phyloP scores from a whole-genome alignment of 2,797 vertebrate genomes.

The Gallinago stenura region DNA sequence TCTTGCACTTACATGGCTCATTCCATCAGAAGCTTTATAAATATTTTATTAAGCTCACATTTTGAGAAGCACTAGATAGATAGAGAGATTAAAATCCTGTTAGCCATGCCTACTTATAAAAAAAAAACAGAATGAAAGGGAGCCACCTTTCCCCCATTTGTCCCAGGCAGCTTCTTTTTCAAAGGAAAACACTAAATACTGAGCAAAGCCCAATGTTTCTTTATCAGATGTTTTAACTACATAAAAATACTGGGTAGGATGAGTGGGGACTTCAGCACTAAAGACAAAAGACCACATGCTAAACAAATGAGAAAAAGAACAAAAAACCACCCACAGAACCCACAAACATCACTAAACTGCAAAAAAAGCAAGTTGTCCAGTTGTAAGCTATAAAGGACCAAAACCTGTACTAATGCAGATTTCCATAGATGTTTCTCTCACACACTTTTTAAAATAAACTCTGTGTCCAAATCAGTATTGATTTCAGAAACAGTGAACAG shows the following conservation, averaged over 20 bases:
- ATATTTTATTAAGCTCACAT: constrained; percentile 62
- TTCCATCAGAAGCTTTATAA: constrained; percentile 37
- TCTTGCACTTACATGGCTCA: constrained; percentile 56
- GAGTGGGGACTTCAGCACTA: not conserved
- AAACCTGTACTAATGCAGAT: not conserved
- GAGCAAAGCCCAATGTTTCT: not conserved
- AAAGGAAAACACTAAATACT: not conserved
- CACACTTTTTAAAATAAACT: not conserved
- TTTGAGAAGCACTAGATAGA: constrained; percentile 34
- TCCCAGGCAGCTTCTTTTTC: not conserved
- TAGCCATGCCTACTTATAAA: not conserved
- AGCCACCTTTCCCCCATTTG: not conserved
- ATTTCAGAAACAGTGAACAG: not conserved
- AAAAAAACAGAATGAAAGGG: not conserved
- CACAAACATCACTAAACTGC: not conserved
- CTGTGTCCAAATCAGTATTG: not conserved
- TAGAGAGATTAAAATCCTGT: constrained; percentile 8
- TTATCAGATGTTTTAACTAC: not conserved
- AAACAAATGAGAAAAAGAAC: not conserved
- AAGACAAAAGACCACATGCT: not conserved
- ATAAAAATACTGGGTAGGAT: not conserved
- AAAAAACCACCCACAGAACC: not conserved
- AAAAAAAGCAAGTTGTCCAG: not conserved
- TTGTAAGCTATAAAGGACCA: not conserved
- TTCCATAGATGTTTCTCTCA: not conserved